Base-by-base conservation (phyloP, 1,140 invertebrate genomes). In the Euwallacea fornicatus region DNA sequence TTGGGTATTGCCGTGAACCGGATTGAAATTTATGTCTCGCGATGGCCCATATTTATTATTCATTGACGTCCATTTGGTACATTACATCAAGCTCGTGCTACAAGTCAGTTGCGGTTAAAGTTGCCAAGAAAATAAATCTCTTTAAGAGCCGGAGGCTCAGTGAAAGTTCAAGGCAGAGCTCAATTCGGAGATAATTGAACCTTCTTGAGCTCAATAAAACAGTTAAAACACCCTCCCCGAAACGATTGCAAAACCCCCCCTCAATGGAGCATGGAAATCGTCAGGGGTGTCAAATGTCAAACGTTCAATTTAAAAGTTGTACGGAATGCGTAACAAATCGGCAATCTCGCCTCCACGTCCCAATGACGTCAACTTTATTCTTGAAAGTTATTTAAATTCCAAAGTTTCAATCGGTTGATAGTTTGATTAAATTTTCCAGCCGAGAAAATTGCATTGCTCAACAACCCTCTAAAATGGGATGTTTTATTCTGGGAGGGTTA, bases 341-440 rank as follows among this genome's bases (percentile, higher is more conserved):
- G 72, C 68, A 71, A 73, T 69, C 64, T 73, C 66, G 66, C 60
- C 42, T 41, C 11, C 54, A 44, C 58, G 54, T 54, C 71, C 46
- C 11, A 64, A 61, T 72, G 70, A 72, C 70, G 64, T 66, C 66
- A 62, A 73, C 71, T 73, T 73, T 63, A 73, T 73, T 73, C 71
- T 67, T 68, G 66, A 73, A 69, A 69, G 66, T 73, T 73, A 73
- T 73, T 73, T 73, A 71, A 71, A 71, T 71, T 71, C 69, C 69
- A 66, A 71, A 71, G 69, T 71, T 66, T 71, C 69, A 71, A 71
- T 71, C 56, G 69, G 64, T 56, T 66, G 65, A 71, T 71, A 66
- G 64, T 71, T 71, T 71, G 69, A 71, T 71, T 71, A 71, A 65
- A 66, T 66, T 71, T 71, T 66, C 62, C 46, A 59, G 62, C 16